These are phyloP conservation scores for Xiphydria camelus DNA, from an alignment of 2,888 invertebrate species.

Conservation along the genomic window DNA sequence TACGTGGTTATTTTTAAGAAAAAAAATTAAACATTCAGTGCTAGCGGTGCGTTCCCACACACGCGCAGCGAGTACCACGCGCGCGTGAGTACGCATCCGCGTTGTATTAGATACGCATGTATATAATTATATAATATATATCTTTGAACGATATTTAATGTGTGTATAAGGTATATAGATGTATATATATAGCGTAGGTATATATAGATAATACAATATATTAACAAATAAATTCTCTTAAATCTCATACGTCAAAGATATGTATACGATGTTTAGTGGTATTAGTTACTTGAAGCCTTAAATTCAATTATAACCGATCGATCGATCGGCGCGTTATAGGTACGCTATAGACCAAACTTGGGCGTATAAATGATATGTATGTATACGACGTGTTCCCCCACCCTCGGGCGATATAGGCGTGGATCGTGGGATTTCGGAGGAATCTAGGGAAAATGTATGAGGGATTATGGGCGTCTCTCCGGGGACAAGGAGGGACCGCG, in stretches of 20 bases:
- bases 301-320: no score
- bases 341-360: slow-evolving; percentile 29
- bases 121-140: slow-evolving; percentile 35
- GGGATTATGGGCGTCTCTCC: no score
- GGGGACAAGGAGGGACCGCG: no score
- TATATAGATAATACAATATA: slow-evolving; percentile 15
- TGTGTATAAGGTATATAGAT: slow-evolving; percentile 38
- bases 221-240: slow-evolving; percentile 29
- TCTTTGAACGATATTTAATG: slow-evolving; percentile 32
- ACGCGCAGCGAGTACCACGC: no score
- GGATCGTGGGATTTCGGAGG: no score
- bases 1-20: slow-evolving; percentile 26
- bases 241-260: slow-evolving; percentile 31
- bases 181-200: slow-evolving; percentile 26
- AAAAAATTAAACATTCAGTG: slow-evolving; percentile 31
- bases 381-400: no score
- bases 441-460: no score
- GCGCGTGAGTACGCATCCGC: no score
- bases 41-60: no score
- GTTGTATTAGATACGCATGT: slow-evolving; percentile 35
- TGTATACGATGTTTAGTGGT: slow-evolving; percentile 7
- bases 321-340: no score
- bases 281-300: no score
- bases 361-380: slow-evolving; percentile 42
- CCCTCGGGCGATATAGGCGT: no score